Conservation (phyloP, 2,113 vertebrate genomes). For the Scolopax mira region DNA sequence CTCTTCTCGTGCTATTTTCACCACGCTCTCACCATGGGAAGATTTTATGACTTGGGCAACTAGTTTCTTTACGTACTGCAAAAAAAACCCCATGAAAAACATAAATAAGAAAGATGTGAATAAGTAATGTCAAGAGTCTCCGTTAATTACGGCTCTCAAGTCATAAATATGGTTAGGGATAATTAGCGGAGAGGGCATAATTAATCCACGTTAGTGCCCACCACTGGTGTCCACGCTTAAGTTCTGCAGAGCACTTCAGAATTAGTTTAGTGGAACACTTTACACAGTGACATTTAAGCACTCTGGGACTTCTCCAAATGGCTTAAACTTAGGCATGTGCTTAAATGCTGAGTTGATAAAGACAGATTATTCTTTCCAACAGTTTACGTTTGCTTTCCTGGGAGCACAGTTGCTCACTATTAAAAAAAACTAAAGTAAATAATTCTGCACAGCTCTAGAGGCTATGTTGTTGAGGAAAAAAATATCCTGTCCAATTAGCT, state of each 20-base stretch:
- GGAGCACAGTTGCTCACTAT: not conserved
- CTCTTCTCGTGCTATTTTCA: not conserved
- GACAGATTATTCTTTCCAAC: conserved; percentile 2
- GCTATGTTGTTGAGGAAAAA: not conserved
- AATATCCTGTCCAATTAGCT: not conserved
- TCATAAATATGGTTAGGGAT: not conserved
- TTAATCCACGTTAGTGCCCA: not conserved
- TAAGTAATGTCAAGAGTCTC: not conserved
- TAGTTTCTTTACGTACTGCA: not conserved
- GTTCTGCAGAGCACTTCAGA: not conserved
- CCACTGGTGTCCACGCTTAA: not conserved
- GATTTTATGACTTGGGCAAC: not conserved
- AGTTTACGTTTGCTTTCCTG: not conserved
- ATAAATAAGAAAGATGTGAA: not conserved
- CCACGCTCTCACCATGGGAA: not conserved
- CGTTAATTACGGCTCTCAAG: not conserved
- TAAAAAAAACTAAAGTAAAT: too few species aligned
- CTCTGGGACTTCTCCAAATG: not conserved
- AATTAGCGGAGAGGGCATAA: not conserved
- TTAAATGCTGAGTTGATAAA: conserved; percentile 32
- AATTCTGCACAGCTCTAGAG: conserved; percentile 2
- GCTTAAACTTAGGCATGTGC: not conserved
- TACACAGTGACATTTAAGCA: not conserved
- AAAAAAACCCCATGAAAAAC: not conserved
- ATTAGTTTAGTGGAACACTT: not conserved